Conservation (phyloP, 2,113 vertebrate species). For the Herpetotheres cachinnans region DNA sequence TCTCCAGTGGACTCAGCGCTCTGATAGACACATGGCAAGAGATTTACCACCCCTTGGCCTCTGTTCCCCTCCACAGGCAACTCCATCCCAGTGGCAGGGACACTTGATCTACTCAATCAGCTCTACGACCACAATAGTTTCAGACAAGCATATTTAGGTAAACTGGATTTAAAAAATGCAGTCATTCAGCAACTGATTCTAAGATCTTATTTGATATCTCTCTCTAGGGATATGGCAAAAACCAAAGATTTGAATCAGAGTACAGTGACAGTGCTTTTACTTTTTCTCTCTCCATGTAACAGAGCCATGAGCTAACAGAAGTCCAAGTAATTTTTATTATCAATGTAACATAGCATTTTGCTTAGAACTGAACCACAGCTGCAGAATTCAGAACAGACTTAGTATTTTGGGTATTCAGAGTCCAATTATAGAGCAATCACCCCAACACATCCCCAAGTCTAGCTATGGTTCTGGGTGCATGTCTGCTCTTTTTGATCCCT, state of each 20-base stretch:
- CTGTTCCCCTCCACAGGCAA: background rate
- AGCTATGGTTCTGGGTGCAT: rapidly evolving
- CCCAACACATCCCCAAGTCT: background rate
- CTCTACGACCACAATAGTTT: background rate
- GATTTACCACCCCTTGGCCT: background rate
- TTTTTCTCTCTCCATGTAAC: background rate
- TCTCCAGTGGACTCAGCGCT: background rate
- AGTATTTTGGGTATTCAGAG: background rate
- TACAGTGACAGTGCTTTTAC: background rate
- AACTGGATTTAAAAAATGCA: background rate
- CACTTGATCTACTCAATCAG: background rate
- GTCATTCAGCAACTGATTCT: background rate
- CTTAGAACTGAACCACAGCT: background rate
- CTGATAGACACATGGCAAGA: background rate
- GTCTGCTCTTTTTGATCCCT: background rate
- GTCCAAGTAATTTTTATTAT: background rate
- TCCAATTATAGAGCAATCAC: background rate
- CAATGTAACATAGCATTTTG: background rate
- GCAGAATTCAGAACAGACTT: background rate
- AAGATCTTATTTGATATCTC: background rate
- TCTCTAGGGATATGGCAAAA: background rate
- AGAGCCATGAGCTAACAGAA: background rate
- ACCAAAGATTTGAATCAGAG: background rate
- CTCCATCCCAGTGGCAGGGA: background rate
- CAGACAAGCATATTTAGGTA: background rate